Base-by-base conservation (phyloP, 2,888 invertebrate species). In the Diploptera punctata region DNA sequence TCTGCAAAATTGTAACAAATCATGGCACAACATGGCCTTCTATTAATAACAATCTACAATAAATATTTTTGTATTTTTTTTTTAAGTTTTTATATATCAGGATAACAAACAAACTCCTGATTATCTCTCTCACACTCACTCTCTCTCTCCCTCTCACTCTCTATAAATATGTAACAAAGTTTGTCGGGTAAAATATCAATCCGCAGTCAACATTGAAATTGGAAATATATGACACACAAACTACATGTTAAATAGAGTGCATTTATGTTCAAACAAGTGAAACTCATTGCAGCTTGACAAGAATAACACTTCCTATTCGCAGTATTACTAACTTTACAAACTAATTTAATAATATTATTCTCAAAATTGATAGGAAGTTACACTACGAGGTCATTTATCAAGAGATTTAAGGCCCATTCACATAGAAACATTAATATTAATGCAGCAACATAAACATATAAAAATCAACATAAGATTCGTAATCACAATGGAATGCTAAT, bases 1-100 rank as follows among this genome's bases (percentile, higher is more conserved):
- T 74, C 72, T 74, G 74, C 72, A 74, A 72, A 74, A 72, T 74
- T 74, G 74, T 74, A 74, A 74, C 74, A 74, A 74, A 72, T 72
- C 70, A 72, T 72, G 74, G 57, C 68, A 62, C 70, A 70, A 70
- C 68, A 74, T 62, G 74, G 74, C 72, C 72, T 70, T 44, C 68
- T 74, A 74, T 31, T 54, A 70, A 74, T 74, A 74, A 74, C 74
- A 74, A 62, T 61, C 72, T 74, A 74, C 72, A 72, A 67, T 70
- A 68, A 60, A 62, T 74, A 49, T 72, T 74, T 68, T 72, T 72
- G 18, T 33, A n/a, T 33, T 70, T 74, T 74, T 71, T 70, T 68
- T 70, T 52, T 49, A 65, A 24, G n/a, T 69, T 74, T 71, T 72
- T 33, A 60, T 67, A 62, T 72, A 74, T 72, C 74, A 71, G 74